These are phyloP conservation scores for Campylomormyrus numenius DNA, from an alignment of 2,113 vertebrate genomes.

Conservation along the genomic window DNA sequence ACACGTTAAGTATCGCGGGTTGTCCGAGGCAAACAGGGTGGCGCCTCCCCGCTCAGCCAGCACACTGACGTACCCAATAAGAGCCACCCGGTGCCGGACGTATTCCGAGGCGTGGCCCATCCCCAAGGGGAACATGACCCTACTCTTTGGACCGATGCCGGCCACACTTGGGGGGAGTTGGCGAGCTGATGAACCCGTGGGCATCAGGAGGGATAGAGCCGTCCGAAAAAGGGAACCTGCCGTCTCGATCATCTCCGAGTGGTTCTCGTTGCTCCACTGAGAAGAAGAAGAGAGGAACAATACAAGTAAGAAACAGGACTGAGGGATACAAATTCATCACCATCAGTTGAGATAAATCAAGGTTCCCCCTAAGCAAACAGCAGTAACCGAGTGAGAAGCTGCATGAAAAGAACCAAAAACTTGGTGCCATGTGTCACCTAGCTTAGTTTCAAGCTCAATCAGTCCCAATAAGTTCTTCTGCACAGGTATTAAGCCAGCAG, in stretches of 20 bases:
- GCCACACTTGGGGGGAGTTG: constrained; percentile 91
- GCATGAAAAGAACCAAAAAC: constrained; percentile 60
- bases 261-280: constrained; percentile 91
- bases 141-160: constrained; percentile 68
- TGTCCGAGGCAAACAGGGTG: constrained; percentile 9
- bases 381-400: constrained; percentile 22
- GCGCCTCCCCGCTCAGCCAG: not conserved
- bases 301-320: not conserved
- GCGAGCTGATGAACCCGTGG: constrained; percentile 71
- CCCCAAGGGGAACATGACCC: constrained; percentile 82
- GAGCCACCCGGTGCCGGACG: constrained; percentile 76
- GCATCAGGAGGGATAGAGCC: constrained; percentile 70
- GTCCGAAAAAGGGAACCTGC: constrained; percentile 73
- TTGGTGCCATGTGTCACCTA: constrained; percentile 44
- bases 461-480: not conserved
- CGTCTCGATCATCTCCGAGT: constrained; percentile 79
- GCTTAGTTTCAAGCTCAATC: constrained; percentile 64
- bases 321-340: not conserved
- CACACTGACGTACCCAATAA: constrained; percentile 76
- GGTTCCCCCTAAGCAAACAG: not conserved
- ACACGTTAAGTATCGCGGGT: not conserved
- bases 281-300: not conserved
- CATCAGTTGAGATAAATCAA: not conserved
- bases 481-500: not conserved
- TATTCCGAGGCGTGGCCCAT: constrained; percentile 88